Conservation (phyloP, 2,797 vertebrate genomes). For the Apodemus agrarius region DNA sequence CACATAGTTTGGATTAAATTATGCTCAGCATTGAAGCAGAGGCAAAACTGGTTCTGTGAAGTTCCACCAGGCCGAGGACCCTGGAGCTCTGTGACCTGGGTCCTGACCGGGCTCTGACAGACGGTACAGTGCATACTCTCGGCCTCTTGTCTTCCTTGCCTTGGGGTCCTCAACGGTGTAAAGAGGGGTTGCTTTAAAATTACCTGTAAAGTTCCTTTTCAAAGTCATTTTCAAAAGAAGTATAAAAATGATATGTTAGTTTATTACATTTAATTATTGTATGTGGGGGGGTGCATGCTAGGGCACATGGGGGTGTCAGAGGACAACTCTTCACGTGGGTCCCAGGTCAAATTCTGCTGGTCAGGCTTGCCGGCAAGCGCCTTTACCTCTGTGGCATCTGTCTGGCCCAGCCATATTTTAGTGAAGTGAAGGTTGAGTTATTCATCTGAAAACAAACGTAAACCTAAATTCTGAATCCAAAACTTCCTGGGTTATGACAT, state of each 20-base stretch:
- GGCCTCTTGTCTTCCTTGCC: not conserved
- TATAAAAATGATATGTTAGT: not conserved
- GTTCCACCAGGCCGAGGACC: not conserved
- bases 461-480: not conserved
- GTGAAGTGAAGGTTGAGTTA: not conserved
- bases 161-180: not conserved
- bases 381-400: not conserved
- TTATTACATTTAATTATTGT: not conserved
- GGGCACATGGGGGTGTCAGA: not conserved
- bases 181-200: not conserved
- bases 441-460: not conserved
- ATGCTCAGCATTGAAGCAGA: not conserved
- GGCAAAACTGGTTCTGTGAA: not conserved
- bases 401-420: not conserved
- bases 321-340: not conserved
- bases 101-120: not conserved
- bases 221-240: not conserved
- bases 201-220: not conserved
- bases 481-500: not conserved
- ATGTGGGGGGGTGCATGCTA: not conserved
- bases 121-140: rapidly evolving
- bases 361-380: not conserved
- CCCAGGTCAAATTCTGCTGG: not conserved
- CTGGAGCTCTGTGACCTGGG: not conserved
- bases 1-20: not conserved